Evolutionary conservation across 2,888 invertebrate genomes (phyloP), one percentile per base, ranked within the genome.

Genomic region (Sialis fuliginosa): DNA sequence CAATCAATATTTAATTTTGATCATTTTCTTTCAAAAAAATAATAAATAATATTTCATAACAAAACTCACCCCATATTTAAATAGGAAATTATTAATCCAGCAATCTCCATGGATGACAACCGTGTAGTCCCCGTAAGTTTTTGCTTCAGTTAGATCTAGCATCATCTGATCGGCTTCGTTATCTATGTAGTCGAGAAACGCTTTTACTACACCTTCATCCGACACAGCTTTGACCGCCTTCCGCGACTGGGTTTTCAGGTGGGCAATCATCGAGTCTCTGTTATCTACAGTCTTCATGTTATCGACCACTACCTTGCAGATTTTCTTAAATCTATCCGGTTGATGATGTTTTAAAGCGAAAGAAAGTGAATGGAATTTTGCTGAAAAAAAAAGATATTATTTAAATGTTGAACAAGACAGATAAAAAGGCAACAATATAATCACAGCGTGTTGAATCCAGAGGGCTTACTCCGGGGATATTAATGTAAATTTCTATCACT

Each of bases 51-150:
- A 4, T 22, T 22, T 39, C 39, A 39, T 12, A 1, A 9, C 6
- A 39, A 39, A 39, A 50, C 54, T 52, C 51, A 59, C 60, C 40
- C 52, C 47, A 49, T 59, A 57, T 49, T 54, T 52, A 48, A 58
- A 60, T 55, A 60, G 54, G 54, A 60, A 56, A 44, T 60, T 60
- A 44, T 60, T 60, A 41, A 52, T 57, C 60, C 60, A 60, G 46
- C 58, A 57, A 50, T 60, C 60, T 5, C 59, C 58, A 52, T 60
- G 59, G 3, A 53, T 42, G 31, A 59, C 49, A 6, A 56, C 55
- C 8, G 45, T 39, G 39, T 45, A 48, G 33, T 51, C 39, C 30
- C 47, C 48, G 30, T 44, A 39, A 8, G 10, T 13, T 4, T 31
- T 5, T 13, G 39, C 10, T 39, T 39, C 13, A 1, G 13, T 12